phyloP scores from a whole-genome alignment of 2,797 vertebrate species.

The Acanthurus leucopareius region DNA sequence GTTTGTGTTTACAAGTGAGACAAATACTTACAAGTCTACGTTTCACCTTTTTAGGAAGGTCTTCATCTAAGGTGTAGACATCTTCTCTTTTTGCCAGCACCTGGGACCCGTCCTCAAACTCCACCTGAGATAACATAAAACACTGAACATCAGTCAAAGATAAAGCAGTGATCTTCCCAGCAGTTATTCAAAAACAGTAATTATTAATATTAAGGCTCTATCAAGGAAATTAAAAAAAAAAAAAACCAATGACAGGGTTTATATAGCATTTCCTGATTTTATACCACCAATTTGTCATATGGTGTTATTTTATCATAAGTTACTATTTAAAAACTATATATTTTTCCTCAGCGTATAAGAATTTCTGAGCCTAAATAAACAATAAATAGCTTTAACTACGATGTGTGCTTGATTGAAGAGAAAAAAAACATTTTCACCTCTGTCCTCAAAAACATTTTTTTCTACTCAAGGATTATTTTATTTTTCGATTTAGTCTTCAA shows the following conservation, averaged over 20 bases:
- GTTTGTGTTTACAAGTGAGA: constrained; percentile 43
- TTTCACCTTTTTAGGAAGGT: constrained; percentile 98
- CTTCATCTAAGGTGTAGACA: constrained; percentile 96
- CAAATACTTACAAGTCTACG: constrained; percentile 94
- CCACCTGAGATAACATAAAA: constrained; percentile 84
- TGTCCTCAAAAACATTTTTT: not conserved
- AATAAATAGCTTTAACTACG: not conserved
- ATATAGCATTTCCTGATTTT: not conserved
- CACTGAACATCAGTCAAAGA: not conserved
- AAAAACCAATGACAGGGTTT: not conserved
- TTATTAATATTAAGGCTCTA: not conserved
- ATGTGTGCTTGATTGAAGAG: too few species aligned
- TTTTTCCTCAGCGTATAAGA: too few species aligned
- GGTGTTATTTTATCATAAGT: not conserved
- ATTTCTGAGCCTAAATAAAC: not conserved
- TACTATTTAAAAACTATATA: not conserved
- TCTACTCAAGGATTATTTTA: not conserved
- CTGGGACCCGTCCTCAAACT: constrained; percentile 99
- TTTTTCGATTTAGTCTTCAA: not conserved
- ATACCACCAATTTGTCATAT: not conserved
- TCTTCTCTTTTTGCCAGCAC: constrained; percentile 95
- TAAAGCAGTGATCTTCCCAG: not conserved
- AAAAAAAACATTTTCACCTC: not conserved
- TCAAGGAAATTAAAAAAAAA: not conserved
- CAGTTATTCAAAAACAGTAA: not conserved